Conservation (phyloP, 2,113 vertebrate species). For the Chascanopsetta lugubris region DNA sequence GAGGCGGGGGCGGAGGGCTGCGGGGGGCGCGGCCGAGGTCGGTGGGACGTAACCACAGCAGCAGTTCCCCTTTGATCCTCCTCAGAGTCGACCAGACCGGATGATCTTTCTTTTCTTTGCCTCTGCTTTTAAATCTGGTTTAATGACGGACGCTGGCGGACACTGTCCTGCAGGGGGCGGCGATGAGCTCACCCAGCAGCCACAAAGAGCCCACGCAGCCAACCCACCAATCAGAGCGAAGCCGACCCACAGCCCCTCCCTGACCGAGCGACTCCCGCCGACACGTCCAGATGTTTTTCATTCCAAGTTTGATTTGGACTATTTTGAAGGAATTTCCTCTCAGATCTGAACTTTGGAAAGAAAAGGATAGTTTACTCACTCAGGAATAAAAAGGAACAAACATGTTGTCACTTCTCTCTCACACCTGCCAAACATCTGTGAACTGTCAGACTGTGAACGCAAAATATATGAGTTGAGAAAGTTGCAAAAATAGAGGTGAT, state of each 20-base stretch:
- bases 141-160: not conserved
- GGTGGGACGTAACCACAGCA: not conserved
- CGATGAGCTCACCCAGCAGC: constrained; percentile 11
- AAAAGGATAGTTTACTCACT: not conserved
- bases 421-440: too few relatives aligned
- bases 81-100: constrained; percentile 18
- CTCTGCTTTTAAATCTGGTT: constrained; percentile 32
- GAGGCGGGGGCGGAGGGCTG: too few relatives aligned
- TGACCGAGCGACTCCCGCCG: not conserved
- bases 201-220: constrained; percentile 8
- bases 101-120: constrained; percentile 6
- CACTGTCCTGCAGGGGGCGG: constrained; percentile 17
- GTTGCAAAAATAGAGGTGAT: too few relatives aligned
- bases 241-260: not conserved
- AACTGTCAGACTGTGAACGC: too few relatives aligned
- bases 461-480: too few relatives aligned
- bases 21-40: too few relatives aligned
- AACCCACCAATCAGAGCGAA: constrained; percentile 18
- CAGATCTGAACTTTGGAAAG: too few relatives aligned
- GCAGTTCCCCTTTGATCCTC: constrained; percentile 32
- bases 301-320: not conserved
- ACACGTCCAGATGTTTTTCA: not conserved
- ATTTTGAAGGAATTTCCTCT: not conserved
- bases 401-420: too few relatives aligned
- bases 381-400: too few relatives aligned